Evolutionary conservation across 2,888 invertebrate genomes (phyloP).

Genomic region (Stenolophus ochropezus): DNA sequence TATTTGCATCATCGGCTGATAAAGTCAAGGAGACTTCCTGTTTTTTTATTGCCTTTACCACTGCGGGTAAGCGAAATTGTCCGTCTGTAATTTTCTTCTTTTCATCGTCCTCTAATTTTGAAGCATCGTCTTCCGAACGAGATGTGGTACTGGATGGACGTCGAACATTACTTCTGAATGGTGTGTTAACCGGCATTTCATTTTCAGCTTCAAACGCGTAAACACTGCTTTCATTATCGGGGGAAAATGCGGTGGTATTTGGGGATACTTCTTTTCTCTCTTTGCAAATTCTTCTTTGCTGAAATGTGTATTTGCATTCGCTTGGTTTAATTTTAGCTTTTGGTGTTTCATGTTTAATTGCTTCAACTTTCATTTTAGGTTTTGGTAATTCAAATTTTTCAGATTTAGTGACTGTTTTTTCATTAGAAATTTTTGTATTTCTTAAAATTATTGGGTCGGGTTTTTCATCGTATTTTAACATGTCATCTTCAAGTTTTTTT

Average conservation of each 20-base stretch:
- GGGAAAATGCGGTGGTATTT: constrained; percentile 79
- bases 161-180: constrained; percentile 76
- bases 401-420: constrained; percentile 15
- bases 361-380: constrained; percentile 40
- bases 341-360: constrained; percentile 59
- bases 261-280: constrained; percentile 72
- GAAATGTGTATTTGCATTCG: constrained; percentile 61
- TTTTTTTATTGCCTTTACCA: constrained; percentile 64
- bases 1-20: constrained; percentile 72
- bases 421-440: not conserved
- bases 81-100: constrained; percentile 61
- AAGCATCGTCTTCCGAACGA: constrained; percentile 72
- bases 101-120: constrained; percentile 68
- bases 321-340: constrained; percentile 62
- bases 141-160: constrained; percentile 73
- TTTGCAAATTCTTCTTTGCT: constrained; percentile 77
- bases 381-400: constrained; percentile 61
- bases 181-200: constrained; percentile 76
- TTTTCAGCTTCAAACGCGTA: constrained; percentile 83
- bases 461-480: constrained; percentile 68
- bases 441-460: constrained; percentile 21
- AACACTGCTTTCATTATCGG: constrained; percentile 82
- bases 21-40: constrained; percentile 70
- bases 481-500: constrained; percentile 68
- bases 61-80: constrained; percentile 68